phyloP scores from a whole-genome alignment of 2,797 vertebrate species.

The Poecilia wingei region DNA sequence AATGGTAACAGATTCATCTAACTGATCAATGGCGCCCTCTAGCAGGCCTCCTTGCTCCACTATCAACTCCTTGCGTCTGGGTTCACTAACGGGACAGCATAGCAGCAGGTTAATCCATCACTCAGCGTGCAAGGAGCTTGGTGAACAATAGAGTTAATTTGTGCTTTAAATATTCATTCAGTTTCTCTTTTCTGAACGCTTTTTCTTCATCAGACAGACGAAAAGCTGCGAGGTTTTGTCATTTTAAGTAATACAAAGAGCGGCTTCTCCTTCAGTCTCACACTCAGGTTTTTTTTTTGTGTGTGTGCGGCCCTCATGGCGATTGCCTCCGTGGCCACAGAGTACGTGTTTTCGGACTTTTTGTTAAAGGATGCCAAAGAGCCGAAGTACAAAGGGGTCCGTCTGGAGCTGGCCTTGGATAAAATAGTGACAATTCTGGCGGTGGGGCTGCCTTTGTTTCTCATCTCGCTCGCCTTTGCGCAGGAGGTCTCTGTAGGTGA shows the following conservation, averaged over 20 bases:
- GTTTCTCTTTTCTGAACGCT: background rate
- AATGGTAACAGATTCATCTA: background rate
- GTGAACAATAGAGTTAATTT: conserved; percentile 21
- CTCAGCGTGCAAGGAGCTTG: conserved; percentile 25
- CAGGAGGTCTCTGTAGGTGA: conserved; percentile 95
- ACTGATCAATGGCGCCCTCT: conserved; percentile 6
- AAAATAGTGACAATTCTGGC: conserved; percentile 92
- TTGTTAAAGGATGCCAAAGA: conserved; percentile 90
- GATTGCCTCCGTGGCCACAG: conserved; percentile 92
- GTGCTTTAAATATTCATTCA: background rate
- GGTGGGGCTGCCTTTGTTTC: conserved; percentile 92
- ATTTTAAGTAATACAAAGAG: conserved; percentile 7
- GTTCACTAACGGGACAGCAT: conserved; percentile 40
- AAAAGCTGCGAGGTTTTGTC: conserved; percentile 1
- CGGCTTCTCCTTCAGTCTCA: conserved; percentile 17
- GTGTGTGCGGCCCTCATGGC: conserved; percentile 80
- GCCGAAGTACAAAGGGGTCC: conserved; percentile 89
- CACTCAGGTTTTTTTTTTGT: conserved; percentile 22
- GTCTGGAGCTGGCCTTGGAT: conserved; percentile 91
- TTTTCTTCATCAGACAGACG: background rate
- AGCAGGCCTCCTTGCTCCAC: background rate
- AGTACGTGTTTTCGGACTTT: conserved; percentile 97
- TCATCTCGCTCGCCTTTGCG: conserved; percentile 95
- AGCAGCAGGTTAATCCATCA: conserved; percentile 44
- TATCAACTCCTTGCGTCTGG: background rate